A percentile compares a stretch with the other conserved stretches of the same genome.
Conservation (phyloP, 2,113 vertebrate genomes). For the Electrona antarctica region DNA sequence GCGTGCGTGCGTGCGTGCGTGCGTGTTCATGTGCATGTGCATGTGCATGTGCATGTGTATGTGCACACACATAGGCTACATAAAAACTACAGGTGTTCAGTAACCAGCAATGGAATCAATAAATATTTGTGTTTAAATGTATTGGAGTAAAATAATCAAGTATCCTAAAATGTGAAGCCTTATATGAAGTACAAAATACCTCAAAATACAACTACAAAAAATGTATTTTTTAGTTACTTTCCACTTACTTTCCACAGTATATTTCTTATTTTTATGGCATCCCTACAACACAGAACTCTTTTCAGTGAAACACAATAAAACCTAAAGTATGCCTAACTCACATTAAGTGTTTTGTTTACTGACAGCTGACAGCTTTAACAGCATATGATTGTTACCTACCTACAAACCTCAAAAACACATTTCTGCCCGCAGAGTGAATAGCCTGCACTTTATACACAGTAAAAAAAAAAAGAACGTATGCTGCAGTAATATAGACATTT, state of each 20-base stretch:
- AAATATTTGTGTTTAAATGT: too few relatives aligned
- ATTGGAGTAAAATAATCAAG: too few relatives aligned
- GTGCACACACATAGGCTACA: too few relatives aligned
- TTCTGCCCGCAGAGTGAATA: constrained; percentile 36
- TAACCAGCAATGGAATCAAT: too few relatives aligned
- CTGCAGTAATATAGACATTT: constrained; percentile 56
- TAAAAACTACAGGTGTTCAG: too few relatives aligned
- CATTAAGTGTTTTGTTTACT: not conserved
- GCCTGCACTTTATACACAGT: constrained; percentile 17
- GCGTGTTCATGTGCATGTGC: too few relatives aligned
- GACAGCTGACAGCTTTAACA: constrained; percentile 37
- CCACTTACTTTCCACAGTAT: not conserved
- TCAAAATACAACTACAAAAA: too few relatives aligned
- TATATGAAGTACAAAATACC: too few relatives aligned
- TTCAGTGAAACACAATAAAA: constrained; percentile 6
- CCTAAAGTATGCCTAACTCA: not conserved
- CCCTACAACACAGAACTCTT: not conserved
- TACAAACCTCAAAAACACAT: constrained; percentile 47
- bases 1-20: too few relatives aligned
- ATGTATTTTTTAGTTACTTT: not conserved
- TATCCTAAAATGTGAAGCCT: too few relatives aligned
- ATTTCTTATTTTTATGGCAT: not conserved
- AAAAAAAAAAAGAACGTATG: constrained; percentile 39
- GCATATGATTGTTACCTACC: constrained; percentile 10
- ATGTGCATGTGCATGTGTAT: too few relatives aligned